Evolutionary conservation across 2,113 vertebrate species (phyloP).

Genomic region (Sylvicapra grimmia): DNA sequence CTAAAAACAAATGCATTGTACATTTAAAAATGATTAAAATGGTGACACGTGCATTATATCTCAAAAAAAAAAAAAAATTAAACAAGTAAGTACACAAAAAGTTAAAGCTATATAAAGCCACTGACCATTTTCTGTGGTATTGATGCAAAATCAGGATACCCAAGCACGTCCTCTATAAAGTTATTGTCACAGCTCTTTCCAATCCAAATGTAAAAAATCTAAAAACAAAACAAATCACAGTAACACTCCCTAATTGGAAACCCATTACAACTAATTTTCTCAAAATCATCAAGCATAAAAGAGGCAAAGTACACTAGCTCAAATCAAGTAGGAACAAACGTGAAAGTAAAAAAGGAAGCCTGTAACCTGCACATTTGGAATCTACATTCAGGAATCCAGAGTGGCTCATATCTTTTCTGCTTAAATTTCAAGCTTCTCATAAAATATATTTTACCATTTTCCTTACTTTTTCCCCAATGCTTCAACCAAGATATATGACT

Average conservation of each 20-base stretch:
- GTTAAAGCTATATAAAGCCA: neutral
- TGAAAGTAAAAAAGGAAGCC: neutral
- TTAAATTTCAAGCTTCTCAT: neutral
- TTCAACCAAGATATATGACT: neutral
- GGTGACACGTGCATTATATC: neutral
- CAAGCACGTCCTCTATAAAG: constrained; percentile 96
- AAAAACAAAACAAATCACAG: constrained; percentile 38
- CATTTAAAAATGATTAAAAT: neutral
- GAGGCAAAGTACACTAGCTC: neutral
- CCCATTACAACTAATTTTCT: neutral
- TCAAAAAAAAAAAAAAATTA: neutral
- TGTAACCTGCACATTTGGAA: neutral
- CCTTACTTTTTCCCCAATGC: neutral
- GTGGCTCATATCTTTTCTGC: neutral
- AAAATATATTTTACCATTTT: neutral
- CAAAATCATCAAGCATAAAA: neutral
- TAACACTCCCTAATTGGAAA: neutral
- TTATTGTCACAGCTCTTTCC: constrained; percentile 89
- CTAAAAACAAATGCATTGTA: neutral
- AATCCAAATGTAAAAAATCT: constrained; percentile 95
- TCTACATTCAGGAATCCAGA: neutral
- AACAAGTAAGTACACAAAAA: neutral
- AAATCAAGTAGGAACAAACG: neutral
- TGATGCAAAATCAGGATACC: constrained; percentile 87
- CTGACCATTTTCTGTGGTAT: constrained; percentile 94